Evolutionary conservation across 2,113 vertebrate genomes (phyloP), one percentile per base, ranked within the genome.

Genomic region (Serilophus lunatus): DNA sequence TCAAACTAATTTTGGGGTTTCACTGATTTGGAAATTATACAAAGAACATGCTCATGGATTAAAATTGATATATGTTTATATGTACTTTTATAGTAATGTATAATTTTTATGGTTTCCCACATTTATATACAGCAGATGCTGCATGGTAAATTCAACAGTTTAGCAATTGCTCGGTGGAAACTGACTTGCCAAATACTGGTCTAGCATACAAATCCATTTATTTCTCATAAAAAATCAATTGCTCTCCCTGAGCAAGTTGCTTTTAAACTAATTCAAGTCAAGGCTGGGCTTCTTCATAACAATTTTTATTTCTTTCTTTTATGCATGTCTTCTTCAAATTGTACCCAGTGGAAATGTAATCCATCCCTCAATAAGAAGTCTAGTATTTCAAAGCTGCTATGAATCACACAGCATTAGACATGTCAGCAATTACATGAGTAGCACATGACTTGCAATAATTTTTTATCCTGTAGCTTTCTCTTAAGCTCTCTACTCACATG

Each of bases 271-370:
- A 69, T 77, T 85, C 70, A 82, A 71, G 51, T 20, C 33, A 78
- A 76, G 61, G n/a, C 50, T 66, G 31, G 35, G 22, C 38, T 88
- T n/a, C 70, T 65, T 90, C 59, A 20, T 69, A 54, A 38, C n/a
- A 85, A 38, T 16, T 83, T 75, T 7, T 1, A 7, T 64, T 88
- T 91, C 83, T 56, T 82, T 87, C 61, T 76, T 83, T 74, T 66
- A 70, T 36, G 23, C 29, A 54, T 90, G 54, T 82, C 25, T 53
- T 71, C 68, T 90, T 72, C 44, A 90, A n/a, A 80, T 90, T 88
- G 29, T 63, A 88, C 63, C 33, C 80, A 81, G 16, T 84, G 82
- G 90, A 94, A 91, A 94, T 83, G 47, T 80, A 86, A 93, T 92
- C 66, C 70, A 70, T 81, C 22, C 54, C 20, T 83, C 44, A 69